Evolutionary conservation across 2,113 vertebrate species (phyloP).

Genomic region (Chiloscyllium plagiosum): DNA sequence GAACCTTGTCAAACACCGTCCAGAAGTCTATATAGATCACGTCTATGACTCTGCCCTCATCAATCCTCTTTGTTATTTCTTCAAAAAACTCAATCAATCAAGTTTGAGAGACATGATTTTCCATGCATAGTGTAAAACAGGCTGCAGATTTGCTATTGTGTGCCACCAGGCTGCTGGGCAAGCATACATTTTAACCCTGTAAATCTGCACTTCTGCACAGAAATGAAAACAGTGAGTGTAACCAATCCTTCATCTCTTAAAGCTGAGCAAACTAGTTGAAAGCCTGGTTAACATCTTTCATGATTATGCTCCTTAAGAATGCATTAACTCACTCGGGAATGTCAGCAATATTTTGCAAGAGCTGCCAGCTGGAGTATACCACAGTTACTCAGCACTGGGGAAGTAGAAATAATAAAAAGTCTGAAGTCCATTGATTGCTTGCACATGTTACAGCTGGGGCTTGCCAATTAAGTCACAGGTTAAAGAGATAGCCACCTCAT

Average conservation of each 20-base stretch:
- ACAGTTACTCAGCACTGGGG: not conserved
- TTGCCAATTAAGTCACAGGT: not conserved
- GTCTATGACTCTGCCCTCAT: too few relatives aligned
- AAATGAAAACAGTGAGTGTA: not conserved
- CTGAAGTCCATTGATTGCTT: not conserved
- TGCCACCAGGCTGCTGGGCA: not conserved
- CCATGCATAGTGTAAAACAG: not conserved
- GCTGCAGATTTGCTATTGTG: not conserved
- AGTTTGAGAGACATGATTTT: too few relatives aligned
- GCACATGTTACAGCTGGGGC: not conserved
- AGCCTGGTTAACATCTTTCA: not conserved
- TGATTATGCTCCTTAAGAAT: not conserved
- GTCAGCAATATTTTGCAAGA: not conserved
- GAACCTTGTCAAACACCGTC: too few relatives aligned
- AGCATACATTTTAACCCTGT: not conserved
- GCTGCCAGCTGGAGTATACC: not conserved
- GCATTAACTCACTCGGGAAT: not conserved
- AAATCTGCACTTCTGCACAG: not conserved
- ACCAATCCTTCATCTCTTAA: not conserved
- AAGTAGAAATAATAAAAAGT: not conserved
- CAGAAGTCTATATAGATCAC: too few relatives aligned
- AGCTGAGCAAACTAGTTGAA: not conserved
- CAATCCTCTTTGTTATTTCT: too few relatives aligned
- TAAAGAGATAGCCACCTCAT: not conserved
- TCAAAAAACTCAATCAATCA: too few relatives aligned